Evolutionary conservation across 2,888 invertebrate genomes (phyloP), one percentile per base, ranked within the genome.

Genomic region (Perizoma flavofasciatum): DNA sequence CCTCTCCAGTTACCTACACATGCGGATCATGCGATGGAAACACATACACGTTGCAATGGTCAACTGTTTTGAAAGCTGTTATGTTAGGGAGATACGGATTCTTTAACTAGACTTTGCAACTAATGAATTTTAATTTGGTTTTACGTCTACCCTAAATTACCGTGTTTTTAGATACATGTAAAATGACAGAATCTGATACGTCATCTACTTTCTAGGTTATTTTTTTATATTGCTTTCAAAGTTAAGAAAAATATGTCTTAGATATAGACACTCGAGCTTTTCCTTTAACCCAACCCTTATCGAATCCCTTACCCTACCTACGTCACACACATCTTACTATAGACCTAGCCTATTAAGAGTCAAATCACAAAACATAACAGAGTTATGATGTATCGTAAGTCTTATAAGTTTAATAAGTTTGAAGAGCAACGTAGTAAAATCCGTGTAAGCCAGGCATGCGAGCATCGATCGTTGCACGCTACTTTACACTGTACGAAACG

Each of bases 1-100:
- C 74, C 75, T 71, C 78, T 70, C 77, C 79, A 75, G 79, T 81
- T 79, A 79, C 79, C 78, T 22, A 22, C 22, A 22, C 22, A 22
- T 22, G 22, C 22, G 22, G 4, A 37, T 6, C 76, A 79, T 77
- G 75, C 79, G 72, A 75, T 71, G 75, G 72, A 76, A 72, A 75
- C 70, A 74, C 63, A 73, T 59, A 73, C 70, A 63, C 75, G 55
- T 65, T 62, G 65, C 62, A 41, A 5, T 11, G n/a, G 8, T n/a
- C n/a, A 46, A 50, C 59, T 59, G 22, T 40, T 34, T 10, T 5
- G 9, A 10, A 45, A 46, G 44, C 59, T 59, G 59, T 59, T 52
- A n/a, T 53, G 32, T 10, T 45, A 41, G 59, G 58, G 49, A 49
- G 54, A 54, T 9, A 5, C 7, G 22, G 11, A 37, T 8, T 10